Conservation (phyloP, 2,797 vertebrate species). For the Scarus forsteni region DNA sequence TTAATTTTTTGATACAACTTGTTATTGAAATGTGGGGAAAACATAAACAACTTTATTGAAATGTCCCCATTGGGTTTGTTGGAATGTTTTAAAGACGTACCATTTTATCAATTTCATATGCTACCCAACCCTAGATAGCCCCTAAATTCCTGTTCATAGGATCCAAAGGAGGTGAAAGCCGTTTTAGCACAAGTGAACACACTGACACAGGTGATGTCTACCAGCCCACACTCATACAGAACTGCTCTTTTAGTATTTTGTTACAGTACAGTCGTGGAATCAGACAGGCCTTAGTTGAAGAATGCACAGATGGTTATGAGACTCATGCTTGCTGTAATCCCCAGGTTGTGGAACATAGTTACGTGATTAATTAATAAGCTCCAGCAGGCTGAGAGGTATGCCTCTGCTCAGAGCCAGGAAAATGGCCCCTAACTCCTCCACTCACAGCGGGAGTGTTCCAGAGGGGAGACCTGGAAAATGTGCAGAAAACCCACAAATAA, state of each 20-base stretch:
- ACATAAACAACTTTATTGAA: no score
- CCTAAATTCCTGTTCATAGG: neutral
- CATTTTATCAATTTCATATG: no score
- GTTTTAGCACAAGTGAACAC: neutral
- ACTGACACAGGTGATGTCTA: neutral
- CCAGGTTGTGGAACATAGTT: conserved; percentile 75
- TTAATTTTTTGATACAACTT: no score
- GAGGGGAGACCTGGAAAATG: conserved; percentile 44
- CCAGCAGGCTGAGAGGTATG: conserved; percentile 69
- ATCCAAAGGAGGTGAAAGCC: neutral
- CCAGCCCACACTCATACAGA: neutral
- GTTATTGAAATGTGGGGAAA: no score
- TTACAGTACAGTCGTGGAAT: conserved; percentile 12
- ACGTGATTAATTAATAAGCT: conserved; percentile 81
- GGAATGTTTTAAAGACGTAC: no score
- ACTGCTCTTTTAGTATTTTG: neutral
- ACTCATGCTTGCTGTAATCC: conserved; percentile 66
- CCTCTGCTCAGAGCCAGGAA: conserved; percentile 61
- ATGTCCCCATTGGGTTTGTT: no score
- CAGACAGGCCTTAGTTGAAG: conserved; percentile 44
- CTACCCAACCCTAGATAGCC: no score
- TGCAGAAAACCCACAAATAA: conserved; percentile 54
- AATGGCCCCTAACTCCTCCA: conserved; percentile 41
- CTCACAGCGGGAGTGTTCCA: conserved; percentile 63
- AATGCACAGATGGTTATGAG: conserved; percentile 65